phyloP scores from a whole-genome alignment of 2,797 vertebrate genomes.

The Sebastes alutus region DNA sequence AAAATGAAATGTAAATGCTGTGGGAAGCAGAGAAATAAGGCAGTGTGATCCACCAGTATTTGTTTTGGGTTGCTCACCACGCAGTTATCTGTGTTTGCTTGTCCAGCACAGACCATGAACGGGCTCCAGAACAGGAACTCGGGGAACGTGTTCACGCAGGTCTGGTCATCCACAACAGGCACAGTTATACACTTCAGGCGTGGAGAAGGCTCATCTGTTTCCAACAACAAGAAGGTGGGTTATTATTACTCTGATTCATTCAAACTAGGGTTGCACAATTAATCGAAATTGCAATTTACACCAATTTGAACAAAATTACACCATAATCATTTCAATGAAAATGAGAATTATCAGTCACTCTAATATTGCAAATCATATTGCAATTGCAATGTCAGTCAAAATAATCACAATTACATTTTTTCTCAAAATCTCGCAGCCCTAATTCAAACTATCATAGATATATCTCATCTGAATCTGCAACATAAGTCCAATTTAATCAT shows the following conservation, averaged over 20 bases:
- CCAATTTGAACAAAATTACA: too few relatives aligned
- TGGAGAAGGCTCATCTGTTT: slow-evolving; percentile 15
- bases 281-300: too few relatives aligned
- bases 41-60: neutral
- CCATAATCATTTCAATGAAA: too few relatives aligned
- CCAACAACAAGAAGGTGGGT: neutral
- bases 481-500: neutral
- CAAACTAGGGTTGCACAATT: too few relatives aligned
- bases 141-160: slow-evolving; percentile 36
- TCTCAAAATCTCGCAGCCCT: too few relatives aligned
- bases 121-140: slow-evolving; percentile 19
- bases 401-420: too few relatives aligned
- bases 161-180: slow-evolving; percentile 54
- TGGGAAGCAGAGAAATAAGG: neutral
- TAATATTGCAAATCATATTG: too few relatives aligned
- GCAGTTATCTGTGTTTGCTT: slow-evolving; percentile 60
- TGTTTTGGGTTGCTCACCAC: slow-evolving; percentile 44
- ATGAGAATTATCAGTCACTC: too few relatives aligned
- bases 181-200: slow-evolving; percentile 58
- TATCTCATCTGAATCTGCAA: neutral
- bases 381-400: too few relatives aligned
- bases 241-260: neutral
- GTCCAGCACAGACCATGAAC: slow-evolving; percentile 63
- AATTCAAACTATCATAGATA: neutral
- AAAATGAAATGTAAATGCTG: neutral